Evolutionary conservation across 2,888 invertebrate species (phyloP), one percentile per base, ranked within the genome.

Genomic region (Strigamia maritima): DNA sequence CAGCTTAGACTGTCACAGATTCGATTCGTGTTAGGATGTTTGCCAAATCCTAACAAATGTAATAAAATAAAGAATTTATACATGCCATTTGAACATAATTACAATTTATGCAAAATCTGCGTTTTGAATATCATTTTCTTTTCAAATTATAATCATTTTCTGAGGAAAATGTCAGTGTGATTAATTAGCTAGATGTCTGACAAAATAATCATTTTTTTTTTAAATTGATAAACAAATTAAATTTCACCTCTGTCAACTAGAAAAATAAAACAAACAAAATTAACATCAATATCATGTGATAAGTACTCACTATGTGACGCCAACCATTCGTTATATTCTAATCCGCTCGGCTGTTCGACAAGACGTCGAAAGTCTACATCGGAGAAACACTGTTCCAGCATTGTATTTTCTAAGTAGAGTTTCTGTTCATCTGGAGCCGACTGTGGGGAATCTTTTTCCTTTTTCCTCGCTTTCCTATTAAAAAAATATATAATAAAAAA

Each of bases 311-410:
- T 97, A 88, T 99, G 98, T 82, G 97, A 97, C 83, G 98, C 98
- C 85, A 99, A 92, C 98, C 99, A 99, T 90, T 99, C 99, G 88
- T 98, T 97, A 89, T 94, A 94, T 88, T 98, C 98, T 87, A 99
- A 91, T 82, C 97, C 97, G 83, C 92, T 92, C 84, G 98, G 98
- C 87, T 98, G 90, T 88, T 94, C 94, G 83, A 98, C 96, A 86
- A 98, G 90, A 88, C 94, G 92, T 87, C 93, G 92, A 89, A 98
- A 91, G 90, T 97, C 96, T 86, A 94, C 91, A 88, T 97, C 95
- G 84, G 95, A 94, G 87, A 97, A 90, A 89, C 95, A 94, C 87
- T 94, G 91, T 90, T 97, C 96, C 86, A 95, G 90, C 85, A 95
- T 93, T 86, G 94, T 93, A 87, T 95, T 94, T 89, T 97, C 95